Conservation (phyloP, 2,888 invertebrate genomes). For the Achlya flavicornis region DNA sequence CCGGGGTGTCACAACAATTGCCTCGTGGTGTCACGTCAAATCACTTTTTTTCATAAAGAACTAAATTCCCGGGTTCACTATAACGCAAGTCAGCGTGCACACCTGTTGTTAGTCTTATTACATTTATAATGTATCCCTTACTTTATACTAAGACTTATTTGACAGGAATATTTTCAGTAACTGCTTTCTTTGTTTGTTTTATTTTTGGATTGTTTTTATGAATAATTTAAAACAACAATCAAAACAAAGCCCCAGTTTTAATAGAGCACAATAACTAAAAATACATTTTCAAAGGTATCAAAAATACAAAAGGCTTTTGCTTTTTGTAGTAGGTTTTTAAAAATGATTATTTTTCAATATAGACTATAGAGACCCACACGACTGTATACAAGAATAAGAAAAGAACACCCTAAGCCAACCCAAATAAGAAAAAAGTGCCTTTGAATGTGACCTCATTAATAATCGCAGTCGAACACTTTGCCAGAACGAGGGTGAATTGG, state of each 20-base stretch:
- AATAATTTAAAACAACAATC: too few species aligned
- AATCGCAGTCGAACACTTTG: slow-evolving; percentile 22
- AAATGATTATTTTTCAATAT: too few species aligned
- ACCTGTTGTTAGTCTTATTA: slow-evolving; percentile 7
- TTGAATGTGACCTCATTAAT: slow-evolving; percentile 22
- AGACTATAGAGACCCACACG: not conserved
- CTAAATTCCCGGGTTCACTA: slow-evolving; percentile 23
- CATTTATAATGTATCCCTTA: slow-evolving; percentile 1
- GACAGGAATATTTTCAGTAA: not conserved
- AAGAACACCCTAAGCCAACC: not conserved
- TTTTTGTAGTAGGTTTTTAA: too few species aligned
- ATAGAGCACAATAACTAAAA: too few species aligned
- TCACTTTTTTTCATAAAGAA: slow-evolving; percentile 33
- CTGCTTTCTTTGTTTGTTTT: not conserved
- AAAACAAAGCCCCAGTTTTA: too few species aligned
- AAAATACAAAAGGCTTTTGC: not conserved
- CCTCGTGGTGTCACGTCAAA: slow-evolving; percentile 40
- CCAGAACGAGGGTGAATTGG: slow-evolving; percentile 22
- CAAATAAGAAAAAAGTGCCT: slow-evolving; percentile 11
- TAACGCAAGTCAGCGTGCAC: slow-evolving; percentile 6
- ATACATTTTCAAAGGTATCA: not conserved
- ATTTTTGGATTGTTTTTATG: not conserved
- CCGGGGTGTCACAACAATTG: slow-evolving; percentile 33
- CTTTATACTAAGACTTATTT: not conserved
- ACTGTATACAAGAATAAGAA: not conserved